Evolutionary conservation across 2,113 vertebrate species (phyloP), one percentile per base, ranked within the genome.

Genomic region (Hylia prasina): DNA sequence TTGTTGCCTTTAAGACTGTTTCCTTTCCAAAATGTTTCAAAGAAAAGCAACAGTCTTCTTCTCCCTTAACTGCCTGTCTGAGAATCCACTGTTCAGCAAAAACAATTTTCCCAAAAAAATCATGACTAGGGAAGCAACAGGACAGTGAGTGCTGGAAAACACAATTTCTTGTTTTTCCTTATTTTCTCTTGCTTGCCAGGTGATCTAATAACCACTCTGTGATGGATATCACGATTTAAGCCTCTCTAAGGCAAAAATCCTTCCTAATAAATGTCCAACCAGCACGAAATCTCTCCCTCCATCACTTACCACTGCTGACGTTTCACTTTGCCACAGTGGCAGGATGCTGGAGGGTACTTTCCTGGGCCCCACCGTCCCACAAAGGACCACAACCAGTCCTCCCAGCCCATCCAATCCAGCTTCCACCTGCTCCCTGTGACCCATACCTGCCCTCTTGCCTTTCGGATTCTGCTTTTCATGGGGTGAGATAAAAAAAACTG

Each of bases 1-100:
- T 33, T 80, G 72, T 75, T 95, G 84, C 89, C 89, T 87, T 91
- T 69, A 75, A 94, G 81, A 92, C 61, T 25, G 14, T 53, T 89
- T 91, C 87, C 35, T 95, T 93, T 65, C 85, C 53, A 79, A 79
- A 30, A 65, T 25, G 61, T 65, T 94, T 73, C 48, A 72, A 73
- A 11, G 39, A 72, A 89, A 39, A 84, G 31, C 69, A 83, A 70
- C 1, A 12, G 21, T 64, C 45, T 27, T 40, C 15, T 72, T 50
- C n/a, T 82, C 48, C 60, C 69, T 89, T 24, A 73, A 37, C 73
- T 61, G 77, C 48, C 47, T 54, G 50, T 69, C 54, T 42, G 35
- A 0, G n/a, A 95, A 48, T 18, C 44, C 50, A 35, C 33, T 47
- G 9, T 20, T 79, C 80, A 91, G 60, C 53, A 54, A 73, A 64